Evolutionary conservation across 2,797 vertebrate species (phyloP), one percentile per base, ranked within the genome.

Genomic region (Chloroceryle amazona): DNA sequence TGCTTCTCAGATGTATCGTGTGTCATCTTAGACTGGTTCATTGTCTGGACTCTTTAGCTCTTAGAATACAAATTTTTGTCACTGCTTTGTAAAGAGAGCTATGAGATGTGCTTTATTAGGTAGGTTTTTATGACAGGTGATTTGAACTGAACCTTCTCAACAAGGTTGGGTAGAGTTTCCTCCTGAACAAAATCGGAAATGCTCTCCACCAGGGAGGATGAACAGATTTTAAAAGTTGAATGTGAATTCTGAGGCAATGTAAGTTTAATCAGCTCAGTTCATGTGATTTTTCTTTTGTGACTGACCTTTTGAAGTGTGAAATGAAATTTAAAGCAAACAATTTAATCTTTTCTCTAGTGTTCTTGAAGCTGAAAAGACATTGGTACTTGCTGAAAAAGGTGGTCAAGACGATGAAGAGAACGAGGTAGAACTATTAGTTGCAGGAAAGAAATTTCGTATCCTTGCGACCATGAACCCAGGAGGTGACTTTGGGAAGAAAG

Each of bases 401-500:
- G 99, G 98, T 31, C 98, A 98, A 46, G 99, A 99, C n/a, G 98
- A 99, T 17, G 99, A 99, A 31, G 97, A 98, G 25, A 98, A 98
- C 0, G 98, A 99, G 2, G 99, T 99, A 81, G 99, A 99, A 82
- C 95, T 99, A 31, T 98, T 99, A 97, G 98, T 98, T 73, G 99
- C 99, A 8, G 98, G 98, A 41, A 93, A 97, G 47, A 97, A 98
- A 61, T 99, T 99, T 87, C 98, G 98, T 46, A 98, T 99, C 92
- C 98, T 99, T 58, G 99, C 99, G 3, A 99, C 99, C 89, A 99
- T 99, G 99, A 99, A 99, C 87, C 99, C 99, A 18, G 99, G 99
- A 58, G 99, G 99, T 29, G 99, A 99, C 97, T 99, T 99, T 93
- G 99, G 99, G 51, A 99, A 99, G 97, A 99, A 99, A 94, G 99